phyloP scores from a whole-genome alignment of 1,140 invertebrate species.

The Mycetomoellerius zeteki region DNA sequence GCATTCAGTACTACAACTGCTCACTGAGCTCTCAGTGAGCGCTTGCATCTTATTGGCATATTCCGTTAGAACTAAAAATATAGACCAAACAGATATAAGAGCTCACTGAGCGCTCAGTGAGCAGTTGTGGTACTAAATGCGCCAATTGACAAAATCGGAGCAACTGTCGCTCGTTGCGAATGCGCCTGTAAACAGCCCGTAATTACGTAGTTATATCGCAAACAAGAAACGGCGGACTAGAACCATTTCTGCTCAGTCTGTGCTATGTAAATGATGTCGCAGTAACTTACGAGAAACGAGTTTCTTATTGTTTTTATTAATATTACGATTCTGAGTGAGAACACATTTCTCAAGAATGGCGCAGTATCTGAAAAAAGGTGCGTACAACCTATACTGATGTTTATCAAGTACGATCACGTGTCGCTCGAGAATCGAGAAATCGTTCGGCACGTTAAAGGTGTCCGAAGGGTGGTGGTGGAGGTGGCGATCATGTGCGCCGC shows the following conservation, averaged over 20 bases:
- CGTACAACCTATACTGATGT: constrained; percentile 10
- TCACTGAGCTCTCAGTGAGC: too few species aligned
- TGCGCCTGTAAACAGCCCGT: not conserved
- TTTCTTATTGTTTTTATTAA: constrained; percentile 15
- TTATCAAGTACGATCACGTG: constrained; percentile 14
- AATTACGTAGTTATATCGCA: not conserved
- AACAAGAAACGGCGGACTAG: constrained; percentile 56
- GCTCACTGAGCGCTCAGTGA: too few species aligned
- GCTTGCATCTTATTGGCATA: too few species aligned
- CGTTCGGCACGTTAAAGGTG: constrained; percentile 18
- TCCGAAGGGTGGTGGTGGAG: constrained; percentile 45
- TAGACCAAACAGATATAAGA: too few species aligned
- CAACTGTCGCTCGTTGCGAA: constrained; percentile 19
- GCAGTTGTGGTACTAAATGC: too few species aligned
- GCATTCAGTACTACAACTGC: too few species aligned
- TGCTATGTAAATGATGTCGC: constrained; percentile 56
- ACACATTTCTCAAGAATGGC: constrained; percentile 69
- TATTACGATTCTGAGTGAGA: not conserved
- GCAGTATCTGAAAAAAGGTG: constrained; percentile 72
- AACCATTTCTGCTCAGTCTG: constrained; percentile 64
- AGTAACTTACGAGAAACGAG: not conserved
- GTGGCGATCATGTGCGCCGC: not conserved
- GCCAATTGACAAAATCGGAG: not conserved
- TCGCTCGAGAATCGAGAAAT: not conserved
- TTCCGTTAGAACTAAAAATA: too few species aligned